A percentile compares a stretch with the other conserved stretches of the same genome.
phyloP scores from a whole-genome alignment of 2,888 invertebrate genomes.

The Venustoraphidia nigricollis region DNA sequence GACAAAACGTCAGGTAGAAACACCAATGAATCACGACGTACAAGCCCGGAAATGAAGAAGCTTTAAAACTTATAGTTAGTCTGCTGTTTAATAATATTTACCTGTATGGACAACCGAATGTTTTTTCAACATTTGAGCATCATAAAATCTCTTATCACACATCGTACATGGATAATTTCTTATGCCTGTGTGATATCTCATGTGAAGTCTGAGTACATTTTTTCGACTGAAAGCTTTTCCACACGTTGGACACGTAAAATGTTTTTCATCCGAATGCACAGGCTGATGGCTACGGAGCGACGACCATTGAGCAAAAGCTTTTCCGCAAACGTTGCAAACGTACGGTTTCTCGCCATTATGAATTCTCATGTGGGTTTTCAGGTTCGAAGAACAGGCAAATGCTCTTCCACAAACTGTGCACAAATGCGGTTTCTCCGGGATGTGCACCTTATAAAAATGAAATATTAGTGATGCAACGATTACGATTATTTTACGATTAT shows the following conservation, averaged over 20 bases:
- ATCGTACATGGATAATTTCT: not conserved
- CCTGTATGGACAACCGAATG: not conserved
- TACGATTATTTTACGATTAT: no score
- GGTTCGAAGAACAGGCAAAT: not conserved
- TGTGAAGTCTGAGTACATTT: not conserved
- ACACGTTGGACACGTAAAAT: not conserved
- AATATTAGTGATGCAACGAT: no score
- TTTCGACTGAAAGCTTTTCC: constrained; percentile 13
- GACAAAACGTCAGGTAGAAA: no score
- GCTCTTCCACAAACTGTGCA: not conserved
- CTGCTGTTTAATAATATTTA: no score
- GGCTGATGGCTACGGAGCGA: not conserved
- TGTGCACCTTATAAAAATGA: not conserved
- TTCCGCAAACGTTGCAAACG: not conserved
- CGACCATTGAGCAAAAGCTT: not conserved
- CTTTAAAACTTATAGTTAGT: no score
- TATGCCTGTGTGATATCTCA: not conserved
- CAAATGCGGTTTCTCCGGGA: not conserved
- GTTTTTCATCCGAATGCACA: not conserved
- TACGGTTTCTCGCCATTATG: not conserved
- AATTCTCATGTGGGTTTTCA: not conserved
- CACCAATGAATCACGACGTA: no score
- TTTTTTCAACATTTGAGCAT: not conserved
- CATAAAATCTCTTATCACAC: not conserved
- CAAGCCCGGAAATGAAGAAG: no score